A percentile compares a stretch with the other conserved stretches of the same genome.
phyloP scores from a whole-genome alignment of 2,888 invertebrate genomes.

The Myopa testacea region DNA sequence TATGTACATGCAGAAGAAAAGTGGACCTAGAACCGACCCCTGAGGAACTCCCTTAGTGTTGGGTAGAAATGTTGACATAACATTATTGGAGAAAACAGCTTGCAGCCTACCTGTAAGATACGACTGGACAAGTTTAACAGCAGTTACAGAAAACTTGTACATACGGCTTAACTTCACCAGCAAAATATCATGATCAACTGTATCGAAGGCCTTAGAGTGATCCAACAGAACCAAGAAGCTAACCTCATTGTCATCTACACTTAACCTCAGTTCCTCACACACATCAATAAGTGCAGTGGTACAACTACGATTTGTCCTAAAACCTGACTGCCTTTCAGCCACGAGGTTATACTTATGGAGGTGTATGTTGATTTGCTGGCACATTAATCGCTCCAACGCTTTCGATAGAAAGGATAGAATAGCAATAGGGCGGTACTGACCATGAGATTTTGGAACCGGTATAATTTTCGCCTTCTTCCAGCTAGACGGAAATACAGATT shows the following conservation, averaged over 20 bases:
- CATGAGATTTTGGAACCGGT: background rate
- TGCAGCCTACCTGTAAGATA: too few species aligned
- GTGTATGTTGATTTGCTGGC: background rate
- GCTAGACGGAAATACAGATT: background rate
- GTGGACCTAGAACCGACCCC: background rate
- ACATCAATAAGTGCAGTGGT: background rate
- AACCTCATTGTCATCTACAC: background rate
- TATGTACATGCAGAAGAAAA: background rate
- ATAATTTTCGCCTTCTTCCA: conserved; percentile 12
- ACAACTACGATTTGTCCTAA: background rate
- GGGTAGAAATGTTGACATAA: background rate
- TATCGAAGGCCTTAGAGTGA: background rate
- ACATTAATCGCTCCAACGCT: too few species aligned
- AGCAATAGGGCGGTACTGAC: conserved; percentile 1
- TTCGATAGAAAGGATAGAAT: background rate
- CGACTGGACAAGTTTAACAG: too few species aligned
- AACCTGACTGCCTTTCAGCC: background rate
- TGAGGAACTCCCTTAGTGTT: background rate
- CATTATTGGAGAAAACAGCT: background rate
- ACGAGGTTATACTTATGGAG: background rate
- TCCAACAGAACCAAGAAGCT: background rate
- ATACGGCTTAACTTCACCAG: too few species aligned
- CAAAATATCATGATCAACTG: too few species aligned
- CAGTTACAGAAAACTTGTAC: too few species aligned
- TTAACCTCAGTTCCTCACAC: background rate